Conservation (phyloP, 2,888 invertebrate genomes). For the Chirona hameri region DNA sequence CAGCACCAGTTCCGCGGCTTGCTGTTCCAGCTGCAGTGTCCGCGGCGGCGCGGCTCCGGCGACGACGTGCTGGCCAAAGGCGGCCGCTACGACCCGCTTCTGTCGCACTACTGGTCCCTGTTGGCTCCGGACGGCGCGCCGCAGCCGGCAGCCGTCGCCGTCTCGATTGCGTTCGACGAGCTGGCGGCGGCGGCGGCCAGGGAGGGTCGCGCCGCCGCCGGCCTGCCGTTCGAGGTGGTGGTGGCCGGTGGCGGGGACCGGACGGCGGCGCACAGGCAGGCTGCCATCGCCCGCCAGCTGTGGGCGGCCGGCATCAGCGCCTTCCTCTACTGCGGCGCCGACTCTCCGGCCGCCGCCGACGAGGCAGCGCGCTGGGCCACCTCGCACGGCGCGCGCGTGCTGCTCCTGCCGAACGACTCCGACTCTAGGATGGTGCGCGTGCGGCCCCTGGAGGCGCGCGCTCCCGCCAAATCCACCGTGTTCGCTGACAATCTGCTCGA, state of each 20-base stretch:
- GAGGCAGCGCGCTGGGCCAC: constrained; percentile 24
- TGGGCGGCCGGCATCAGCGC: constrained; percentile 3
- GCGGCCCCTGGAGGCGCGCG: neutral
- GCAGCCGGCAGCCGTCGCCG: constrained; percentile 13
- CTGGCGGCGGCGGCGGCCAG: neutral
- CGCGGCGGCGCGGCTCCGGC: constrained; percentile 50
- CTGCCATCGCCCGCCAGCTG: constrained; percentile 7
- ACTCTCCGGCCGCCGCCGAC: neutral
- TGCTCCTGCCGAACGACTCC: neutral
- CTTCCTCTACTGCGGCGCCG: constrained; percentile 3
- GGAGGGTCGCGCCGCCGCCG: neutral
- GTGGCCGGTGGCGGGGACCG: constrained; percentile 6
- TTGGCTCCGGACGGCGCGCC: neutral
- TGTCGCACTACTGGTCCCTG: constrained; percentile 46
- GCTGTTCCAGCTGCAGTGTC: constrained; percentile 62
- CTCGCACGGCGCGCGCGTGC: neutral
- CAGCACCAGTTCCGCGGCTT: constrained; percentile 63
- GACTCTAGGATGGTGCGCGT: constrained; percentile 24
- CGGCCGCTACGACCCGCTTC: constrained; percentile 81
- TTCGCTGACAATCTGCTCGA: neutral
- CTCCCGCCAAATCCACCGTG: neutral
- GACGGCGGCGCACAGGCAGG: neutral
- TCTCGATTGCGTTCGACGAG: neutral
- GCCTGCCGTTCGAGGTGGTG: constrained; percentile 25
- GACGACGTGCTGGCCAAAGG: constrained; percentile 78